These are phyloP conservation scores for Nycticorax nycticorax DNA, from an alignment of 2,113 vertebrate species.

Conservation along the genomic window DNA sequence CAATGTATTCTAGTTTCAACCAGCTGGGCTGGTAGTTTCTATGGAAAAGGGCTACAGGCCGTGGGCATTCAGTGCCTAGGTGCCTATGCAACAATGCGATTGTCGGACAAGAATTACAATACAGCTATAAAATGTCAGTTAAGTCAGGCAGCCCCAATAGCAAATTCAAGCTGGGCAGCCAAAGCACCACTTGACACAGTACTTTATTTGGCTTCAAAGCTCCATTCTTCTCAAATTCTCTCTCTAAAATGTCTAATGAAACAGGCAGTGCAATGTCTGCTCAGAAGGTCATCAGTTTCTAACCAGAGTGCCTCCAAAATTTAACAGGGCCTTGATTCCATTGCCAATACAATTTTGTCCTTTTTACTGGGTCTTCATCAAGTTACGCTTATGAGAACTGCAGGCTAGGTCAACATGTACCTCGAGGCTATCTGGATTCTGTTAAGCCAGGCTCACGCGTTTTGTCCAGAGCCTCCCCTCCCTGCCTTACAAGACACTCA, in stretches of 20 bases:
- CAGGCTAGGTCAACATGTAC: not conserved
- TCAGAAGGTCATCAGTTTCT: not conserved
- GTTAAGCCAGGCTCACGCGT: not conserved
- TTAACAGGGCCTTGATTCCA: not conserved
- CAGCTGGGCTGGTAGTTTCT: not conserved
- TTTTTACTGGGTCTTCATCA: not conserved
- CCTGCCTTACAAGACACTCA: not conserved
- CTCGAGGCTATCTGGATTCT: not conserved
- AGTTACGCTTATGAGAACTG: not conserved
- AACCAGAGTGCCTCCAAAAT: not conserved
- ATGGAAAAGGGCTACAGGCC: not conserved
- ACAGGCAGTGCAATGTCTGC: not conserved
- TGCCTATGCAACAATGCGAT: not conserved
- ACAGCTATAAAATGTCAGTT: not conserved
- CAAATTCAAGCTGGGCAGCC: not conserved
- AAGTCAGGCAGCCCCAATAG: not conserved
- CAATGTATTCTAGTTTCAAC: not conserved
- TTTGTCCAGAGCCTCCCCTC: not conserved
- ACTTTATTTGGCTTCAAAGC: not conserved
- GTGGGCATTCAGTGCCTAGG: not conserved
- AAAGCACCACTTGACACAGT: not conserved
- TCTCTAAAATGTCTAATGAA: not conserved
- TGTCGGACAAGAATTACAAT: not conserved
- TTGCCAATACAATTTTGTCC: not conserved
- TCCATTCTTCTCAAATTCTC: conserved; percentile 16